These are phyloP conservation scores for Tamias sibiricus DNA, from an alignment of 2,113 vertebrate species.

Conservation along the genomic window DNA sequence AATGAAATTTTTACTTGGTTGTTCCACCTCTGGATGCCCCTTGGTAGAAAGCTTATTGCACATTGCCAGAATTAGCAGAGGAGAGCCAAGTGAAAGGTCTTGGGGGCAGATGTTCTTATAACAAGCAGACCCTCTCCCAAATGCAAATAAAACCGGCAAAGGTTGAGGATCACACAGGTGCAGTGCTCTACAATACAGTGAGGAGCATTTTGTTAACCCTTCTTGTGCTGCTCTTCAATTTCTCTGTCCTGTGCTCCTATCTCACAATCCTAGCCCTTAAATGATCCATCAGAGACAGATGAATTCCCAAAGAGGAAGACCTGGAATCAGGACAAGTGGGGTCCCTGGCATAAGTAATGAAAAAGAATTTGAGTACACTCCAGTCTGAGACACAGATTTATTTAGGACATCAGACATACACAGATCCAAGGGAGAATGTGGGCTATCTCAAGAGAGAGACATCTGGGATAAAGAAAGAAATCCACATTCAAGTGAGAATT, in stretches of 20 bases:
- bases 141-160: conserved; percentile 50
- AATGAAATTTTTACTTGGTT: conserved; percentile 71
- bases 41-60: conserved; percentile 57
- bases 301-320: no score
- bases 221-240: neutral
- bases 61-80: conserved; percentile 59
- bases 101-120: conserved; percentile 30
- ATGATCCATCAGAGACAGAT: neutral
- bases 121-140: neutral
- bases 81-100: conserved; percentile 62
- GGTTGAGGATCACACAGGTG: neutral
- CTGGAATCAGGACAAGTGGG: no score
- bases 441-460: no score
- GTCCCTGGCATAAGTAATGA: no score
- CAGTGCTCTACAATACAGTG: neutral
- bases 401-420: no score
- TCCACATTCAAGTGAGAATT: no score
- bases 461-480: no score
- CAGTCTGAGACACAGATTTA: no score
- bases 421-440: no score
- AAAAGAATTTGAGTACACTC: no score
- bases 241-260: neutral
- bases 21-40: conserved; percentile 26
- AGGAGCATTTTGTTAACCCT: conserved; percentile 11
- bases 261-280: neutral